Conservation (phyloP, 1,140 invertebrate genomes). For the Dendroctonus valens region DNA sequence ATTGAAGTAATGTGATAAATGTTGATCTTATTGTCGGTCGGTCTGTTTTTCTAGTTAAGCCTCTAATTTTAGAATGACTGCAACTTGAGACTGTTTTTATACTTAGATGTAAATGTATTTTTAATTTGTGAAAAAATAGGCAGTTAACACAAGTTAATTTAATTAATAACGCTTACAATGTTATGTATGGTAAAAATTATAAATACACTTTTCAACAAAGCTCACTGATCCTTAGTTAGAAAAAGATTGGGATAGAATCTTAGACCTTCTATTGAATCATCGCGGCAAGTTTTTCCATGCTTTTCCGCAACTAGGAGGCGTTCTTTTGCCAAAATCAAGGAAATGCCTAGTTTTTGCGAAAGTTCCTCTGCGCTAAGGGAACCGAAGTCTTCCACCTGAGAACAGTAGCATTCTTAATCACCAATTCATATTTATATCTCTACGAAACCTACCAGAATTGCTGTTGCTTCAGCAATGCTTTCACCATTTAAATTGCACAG, state of each 20-base stretch:
- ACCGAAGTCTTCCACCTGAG: slow-evolving; percentile 70
- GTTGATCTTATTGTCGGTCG: no score
- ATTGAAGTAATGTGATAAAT: no score
- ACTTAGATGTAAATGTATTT: no score
- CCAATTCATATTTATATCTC: background rate
- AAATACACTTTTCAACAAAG: background rate
- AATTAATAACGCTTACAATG: no score
- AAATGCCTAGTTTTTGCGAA: slow-evolving; percentile 75
- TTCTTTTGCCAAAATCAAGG: slow-evolving; percentile 87
- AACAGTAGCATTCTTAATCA: slow-evolving; percentile 33
- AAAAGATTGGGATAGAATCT: slow-evolving; percentile 91
- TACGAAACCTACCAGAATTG: slow-evolving; percentile 61
- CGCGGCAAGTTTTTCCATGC: slow-evolving; percentile 81
- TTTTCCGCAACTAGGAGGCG: slow-evolving; percentile 80
- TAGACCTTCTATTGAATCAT: slow-evolving; percentile 91
- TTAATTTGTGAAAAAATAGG: no score
- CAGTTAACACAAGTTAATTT: no score
- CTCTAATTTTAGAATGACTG: no score
- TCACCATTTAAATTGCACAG: slow-evolving; percentile 75
- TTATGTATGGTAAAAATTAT: no score
- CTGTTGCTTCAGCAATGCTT: slow-evolving; percentile 69
- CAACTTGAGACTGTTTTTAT: no score
- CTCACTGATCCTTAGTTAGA: slow-evolving; percentile 49
- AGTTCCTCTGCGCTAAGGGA: slow-evolving; percentile 83
- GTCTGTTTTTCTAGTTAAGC: no score